Base-by-base conservation (phyloP, 1,140 invertebrate genomes). In the Drosophila tristis region DNA sequence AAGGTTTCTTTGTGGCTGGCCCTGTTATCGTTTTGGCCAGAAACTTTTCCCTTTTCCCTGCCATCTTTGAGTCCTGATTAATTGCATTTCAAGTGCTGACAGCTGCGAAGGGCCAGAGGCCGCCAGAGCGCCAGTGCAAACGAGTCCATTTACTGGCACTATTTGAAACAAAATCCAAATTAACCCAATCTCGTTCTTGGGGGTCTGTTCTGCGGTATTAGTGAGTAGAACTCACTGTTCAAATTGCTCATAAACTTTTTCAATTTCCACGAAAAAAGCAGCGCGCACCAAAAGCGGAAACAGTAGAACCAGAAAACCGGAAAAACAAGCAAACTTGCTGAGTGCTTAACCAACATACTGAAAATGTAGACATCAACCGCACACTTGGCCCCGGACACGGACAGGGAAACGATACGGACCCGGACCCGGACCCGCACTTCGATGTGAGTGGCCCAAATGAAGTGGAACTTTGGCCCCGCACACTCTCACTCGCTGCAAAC, bases 51-150 rank as follows among this genome's bases (percentile, higher is more conserved):
- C 54, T 65, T 63, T 76, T 44, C 45, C 60, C 54, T 65, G 66
- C 63, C 60, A 70, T 86, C 78, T 74, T 53, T 25, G 50, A n/a
- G 74, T 65, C 65, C 71, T 87, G 82, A 87, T 79, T 87, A 87
- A 87, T 87, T 87, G 82, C 82, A 87, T 87, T 87, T 82, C 70
- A 86, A 87, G 86, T 82, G 82, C 31, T 74, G 55, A 59, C 25
- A 31, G 35, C 13, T 1, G 7, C 26, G 11, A 3, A 26, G 42
- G 42, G 26, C 11, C 31, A n/a, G 15, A 16, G 23, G 26, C 64
- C 53, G 26, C 63, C 53, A 55, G 70, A 68, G 82, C 53, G 26
- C 63, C 53, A 55, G 70, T 72, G 82, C 63, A 70, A 87, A 78
- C 78, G 80, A 87, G 78, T 60, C 68, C 62, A 87, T 82, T 86